Evolutionary conservation across 2,113 vertebrate genomes (phyloP), one percentile per base, ranked within the genome.

Genomic region (Murina feae): DNA sequence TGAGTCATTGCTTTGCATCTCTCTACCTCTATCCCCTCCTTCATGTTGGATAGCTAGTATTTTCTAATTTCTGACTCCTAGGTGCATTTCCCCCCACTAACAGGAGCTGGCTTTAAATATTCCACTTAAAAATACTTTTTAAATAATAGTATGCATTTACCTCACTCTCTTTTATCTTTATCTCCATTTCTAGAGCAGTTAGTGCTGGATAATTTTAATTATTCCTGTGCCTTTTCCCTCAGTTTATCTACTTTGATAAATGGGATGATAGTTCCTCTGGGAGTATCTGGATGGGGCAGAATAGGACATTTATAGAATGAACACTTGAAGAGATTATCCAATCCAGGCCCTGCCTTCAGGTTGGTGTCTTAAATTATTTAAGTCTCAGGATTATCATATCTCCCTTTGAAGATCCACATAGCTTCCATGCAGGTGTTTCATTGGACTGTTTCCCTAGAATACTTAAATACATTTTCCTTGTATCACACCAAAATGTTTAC

Each of bases 1-100:
- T 91, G 49, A 87, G 51, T 69, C 42, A 89, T 76, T 81, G 30
- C 11, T 93, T 96, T 92, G 25, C 28, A 81, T 93, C 42, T 81
- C 20, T 79, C 8, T 89, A 21, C 89, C 32, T 28, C 20, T 4
- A 86, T 51, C 9, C 2, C 20, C 2, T 87, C 63, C 42, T 80
- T 96, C 87, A 83, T 68, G 25, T 86, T 90, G 20, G 30, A 86
- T 80, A 84, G 72, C 18, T 58, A 42, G 1, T 81, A 51, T 87
- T 20, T 63, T 65, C 58, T 82, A 69, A 42, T 1, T 72, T 92
- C n/a, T 91, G 12, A 23, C 25, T 76, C 35, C 8, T 80, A 32
- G 49, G 83, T 66, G 6, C 2, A 92, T 81, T 84, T 86, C 4
- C 60, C 60, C 42, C 5, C 18, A 20, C 47, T 66, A 75, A 55